Evolutionary conservation across 92 coral and sea anemone species (phyloP).

Genomic region (Phenganax stokvisi): DNA sequence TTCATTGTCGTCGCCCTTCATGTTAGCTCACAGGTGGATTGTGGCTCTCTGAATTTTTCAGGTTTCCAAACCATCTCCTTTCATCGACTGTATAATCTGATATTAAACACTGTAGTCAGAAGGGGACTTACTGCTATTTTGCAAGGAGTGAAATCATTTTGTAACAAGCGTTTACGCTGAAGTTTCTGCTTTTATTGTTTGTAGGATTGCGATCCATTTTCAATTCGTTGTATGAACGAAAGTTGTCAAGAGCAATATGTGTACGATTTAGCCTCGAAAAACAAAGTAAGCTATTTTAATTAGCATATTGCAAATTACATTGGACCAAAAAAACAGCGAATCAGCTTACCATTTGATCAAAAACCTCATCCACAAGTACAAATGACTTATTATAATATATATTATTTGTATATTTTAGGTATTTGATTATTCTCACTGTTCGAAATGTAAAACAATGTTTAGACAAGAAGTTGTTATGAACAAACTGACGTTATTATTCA

Average conservation of each 20-base stretch:
- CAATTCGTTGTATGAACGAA: slow-evolving; percentile 57
- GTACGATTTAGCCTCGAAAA: slow-evolving; percentile 52
- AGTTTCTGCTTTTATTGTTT: neutral
- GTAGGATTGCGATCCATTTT: slow-evolving; percentile 72
- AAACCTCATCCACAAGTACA: too few species aligned
- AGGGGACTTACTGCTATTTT: too few species aligned
- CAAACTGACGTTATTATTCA: slow-evolving; percentile 71
- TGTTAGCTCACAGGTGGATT: too few species aligned
- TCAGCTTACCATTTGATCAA: neutral
- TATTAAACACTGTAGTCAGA: too few species aligned
- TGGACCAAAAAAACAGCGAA: slow-evolving; percentile 17
- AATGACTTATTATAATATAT: neutral
- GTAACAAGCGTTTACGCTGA: neutral
- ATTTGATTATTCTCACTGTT: slow-evolving; percentile 45
- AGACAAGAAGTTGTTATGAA: slow-evolving; percentile 61
- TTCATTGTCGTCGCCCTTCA: too few species aligned
- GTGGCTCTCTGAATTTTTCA: too few species aligned
- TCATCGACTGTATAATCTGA: too few species aligned
- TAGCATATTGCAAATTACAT: neutral
- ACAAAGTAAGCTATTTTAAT: slow-evolving; percentile 45
- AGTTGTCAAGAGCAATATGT: slow-evolving; percentile 61
- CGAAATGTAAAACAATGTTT: slow-evolving; percentile 56
- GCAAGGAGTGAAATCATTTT: neutral
- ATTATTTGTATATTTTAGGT: neutral
- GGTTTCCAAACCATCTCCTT: too few species aligned